Evolutionary conservation across 2,888 invertebrate species (phyloP).

Genomic region (Chromoteleia sp.): DNA sequence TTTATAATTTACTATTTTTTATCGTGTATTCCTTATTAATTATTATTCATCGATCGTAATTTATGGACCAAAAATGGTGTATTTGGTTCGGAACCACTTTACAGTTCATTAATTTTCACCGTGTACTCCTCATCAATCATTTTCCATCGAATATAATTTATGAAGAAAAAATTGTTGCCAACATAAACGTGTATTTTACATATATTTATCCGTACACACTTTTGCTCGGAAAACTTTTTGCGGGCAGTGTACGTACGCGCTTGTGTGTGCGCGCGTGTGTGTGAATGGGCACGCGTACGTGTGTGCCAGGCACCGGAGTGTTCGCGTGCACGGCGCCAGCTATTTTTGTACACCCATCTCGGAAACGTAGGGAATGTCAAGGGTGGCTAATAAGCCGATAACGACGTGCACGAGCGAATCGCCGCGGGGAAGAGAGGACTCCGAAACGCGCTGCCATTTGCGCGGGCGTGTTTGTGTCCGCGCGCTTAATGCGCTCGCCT

Average conservation of each 20-base stretch:
- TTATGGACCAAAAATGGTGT: too few relatives aligned
- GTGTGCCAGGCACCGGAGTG: conserved; percentile 57
- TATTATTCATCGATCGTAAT: too few relatives aligned
- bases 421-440: conserved; percentile 32
- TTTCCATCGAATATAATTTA: too few relatives aligned
- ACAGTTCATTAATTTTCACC: too few relatives aligned
- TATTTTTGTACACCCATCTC: conserved; percentile 63
- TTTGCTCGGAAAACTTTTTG: background rate
- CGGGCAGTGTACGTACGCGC: background rate
- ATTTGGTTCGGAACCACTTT: too few relatives aligned
- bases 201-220: too few relatives aligned
- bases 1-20: too few relatives aligned
- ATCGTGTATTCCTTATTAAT: too few relatives aligned
- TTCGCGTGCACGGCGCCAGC: conserved; percentile 51
- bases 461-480: conserved; percentile 18
- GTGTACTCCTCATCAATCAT: too few relatives aligned
- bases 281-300: conserved; percentile 10
- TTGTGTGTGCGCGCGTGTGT: background rate
- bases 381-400: conserved; percentile 69
- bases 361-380: conserved; percentile 65
- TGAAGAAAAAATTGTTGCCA: too few relatives aligned
- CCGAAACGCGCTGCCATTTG: conserved; percentile 46
- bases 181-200: too few relatives aligned
- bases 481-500: conserved; percentile 40
- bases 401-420: conserved; percentile 59